These are phyloP conservation scores for Pseudonaja textilis DNA, from an alignment of 2,113 vertebrate genomes.

Conservation along the genomic window DNA sequence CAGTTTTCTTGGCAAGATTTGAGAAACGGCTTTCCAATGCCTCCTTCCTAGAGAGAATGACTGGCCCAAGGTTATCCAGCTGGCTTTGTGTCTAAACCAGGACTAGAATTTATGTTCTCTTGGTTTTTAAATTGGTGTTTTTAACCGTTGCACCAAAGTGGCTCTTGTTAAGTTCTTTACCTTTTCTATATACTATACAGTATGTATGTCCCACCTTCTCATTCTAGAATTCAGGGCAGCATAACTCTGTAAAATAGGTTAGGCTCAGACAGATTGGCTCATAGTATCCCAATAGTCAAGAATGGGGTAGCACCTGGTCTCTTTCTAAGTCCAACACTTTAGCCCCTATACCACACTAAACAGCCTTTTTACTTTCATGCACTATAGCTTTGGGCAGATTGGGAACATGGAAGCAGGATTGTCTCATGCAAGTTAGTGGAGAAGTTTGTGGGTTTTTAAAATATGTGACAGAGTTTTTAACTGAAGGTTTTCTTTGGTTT, in stretches of 20 bases:
- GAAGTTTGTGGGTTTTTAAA: not conserved
- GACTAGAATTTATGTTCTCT: not conserved
- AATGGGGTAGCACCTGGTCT: not conserved
- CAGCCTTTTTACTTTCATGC: not conserved
- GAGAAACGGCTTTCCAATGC: not conserved
- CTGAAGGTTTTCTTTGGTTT: not conserved
- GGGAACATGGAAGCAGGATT: not conserved
- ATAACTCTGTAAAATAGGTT: not conserved
- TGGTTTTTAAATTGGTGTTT: not conserved
- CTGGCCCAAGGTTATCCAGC: not conserved
- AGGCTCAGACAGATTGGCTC: not conserved
- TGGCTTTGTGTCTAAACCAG: not conserved
- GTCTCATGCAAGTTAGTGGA: not conserved
- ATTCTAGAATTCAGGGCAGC: not conserved
- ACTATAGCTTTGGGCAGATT: not conserved
- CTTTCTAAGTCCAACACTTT: not conserved
- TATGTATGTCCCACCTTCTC: not conserved
- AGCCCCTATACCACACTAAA: not conserved
- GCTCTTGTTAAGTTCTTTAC: not conserved
- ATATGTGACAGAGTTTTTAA: not conserved
- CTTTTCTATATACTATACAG: not conserved
- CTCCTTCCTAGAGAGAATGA: not conserved
- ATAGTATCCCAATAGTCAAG: not conserved
- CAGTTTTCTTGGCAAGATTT: not conserved
- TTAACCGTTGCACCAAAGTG: not conserved